Base-by-base conservation (phyloP, 2,888 invertebrate genomes). In the Linyphia triangularis region DNA sequence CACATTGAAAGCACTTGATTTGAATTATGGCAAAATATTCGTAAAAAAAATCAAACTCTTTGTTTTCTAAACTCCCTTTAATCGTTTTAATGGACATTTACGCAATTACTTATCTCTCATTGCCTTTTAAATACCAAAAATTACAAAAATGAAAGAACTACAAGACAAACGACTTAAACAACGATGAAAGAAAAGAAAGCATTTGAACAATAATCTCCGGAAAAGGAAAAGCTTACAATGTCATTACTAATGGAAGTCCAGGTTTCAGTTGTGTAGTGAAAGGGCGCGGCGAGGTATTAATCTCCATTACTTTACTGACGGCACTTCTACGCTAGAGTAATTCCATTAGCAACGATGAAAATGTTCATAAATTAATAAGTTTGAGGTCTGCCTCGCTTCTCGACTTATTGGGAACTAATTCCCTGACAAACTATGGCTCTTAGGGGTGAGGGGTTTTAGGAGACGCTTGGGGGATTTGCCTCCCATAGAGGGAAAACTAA, bases 301-400 rank as follows among this genome's bases (percentile, higher is more conserved):
- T 88, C 79, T 81, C 86, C 81, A 88, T 88, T 88, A 78, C 73
- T 67, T 72, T 22, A 65, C 30, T 30, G 10, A 63, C 78, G 16
- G 37, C 51, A 59, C 51, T 37, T 43, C 51, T 30, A 33, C 57
- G 63, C 79, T 33, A 7, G n/a, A 28, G 43, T 75, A 81, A 88
- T 88, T 73, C 81, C 86, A 81, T 81, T 81, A 88, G 81, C 59
- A 72, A 40, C 59, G 75, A 75, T 70, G 86, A 88, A 85, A 88
- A 75, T 75, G 81, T 65, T 88, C 61, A 81, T 88, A 88, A 81
- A 88, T 88, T 88, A 88, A 88, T 88, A 88, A 88, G 81, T 88
- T 82, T 88, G 86, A 88, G 86, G 81, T 88, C 59, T 88, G 75
- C 51, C 40, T 43, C 22, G 40, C 70, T 61, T 78, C 63, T 63